These are phyloP conservation scores for Leptothorax acervorum DNA, from an alignment of 2,888 invertebrate genomes.

Conservation along the genomic window DNA sequence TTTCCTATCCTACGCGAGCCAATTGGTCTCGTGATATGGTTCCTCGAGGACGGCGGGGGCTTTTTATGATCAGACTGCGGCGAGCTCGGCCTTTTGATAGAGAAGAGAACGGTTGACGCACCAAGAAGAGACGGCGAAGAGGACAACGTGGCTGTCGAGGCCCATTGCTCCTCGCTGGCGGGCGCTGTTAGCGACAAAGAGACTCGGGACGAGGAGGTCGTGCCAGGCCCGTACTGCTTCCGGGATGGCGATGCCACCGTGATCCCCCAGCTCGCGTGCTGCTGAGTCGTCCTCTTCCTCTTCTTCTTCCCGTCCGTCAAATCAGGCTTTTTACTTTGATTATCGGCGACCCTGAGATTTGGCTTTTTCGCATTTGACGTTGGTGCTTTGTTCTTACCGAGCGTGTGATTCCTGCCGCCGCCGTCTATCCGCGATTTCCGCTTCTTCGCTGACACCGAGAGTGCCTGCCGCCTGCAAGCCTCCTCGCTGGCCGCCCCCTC, in stretches of 20 bases:
- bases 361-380: slow-evolving; percentile 73
- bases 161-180: slow-evolving; percentile 46
- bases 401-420: slow-evolving; percentile 57
- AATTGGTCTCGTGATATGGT: slow-evolving; percentile 78
- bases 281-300: slow-evolving; percentile 73
- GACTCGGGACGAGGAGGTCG: slow-evolving; percentile 62
- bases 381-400: slow-evolving; percentile 73
- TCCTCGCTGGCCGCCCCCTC: slow-evolving; percentile 80
- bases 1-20: slow-evolving; percentile 60
- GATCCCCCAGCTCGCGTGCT: slow-evolving; percentile 64
- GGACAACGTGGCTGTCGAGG: slow-evolving; percentile 67
- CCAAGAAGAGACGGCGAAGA: slow-evolving; percentile 74
- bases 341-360: slow-evolving; percentile 71
- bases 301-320: slow-evolving; percentile 77
- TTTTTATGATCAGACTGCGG: slow-evolving; percentile 58
- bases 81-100: slow-evolving; percentile 58
- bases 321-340: slow-evolving; percentile 76
- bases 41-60: slow-evolving; percentile 56
- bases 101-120: slow-evolving; percentile 69
- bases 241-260: slow-evolving; percentile 58
- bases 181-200: slow-evolving; percentile 66
- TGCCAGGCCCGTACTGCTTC: slow-evolving; percentile 71
- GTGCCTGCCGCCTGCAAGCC: slow-evolving; percentile 78
- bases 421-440: slow-evolving; percentile 86
- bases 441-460: slow-evolving; percentile 80